These are phyloP conservation scores for Zalophus californianus DNA, from an alignment of 2,797 vertebrate species.

Conservation along the genomic window DNA sequence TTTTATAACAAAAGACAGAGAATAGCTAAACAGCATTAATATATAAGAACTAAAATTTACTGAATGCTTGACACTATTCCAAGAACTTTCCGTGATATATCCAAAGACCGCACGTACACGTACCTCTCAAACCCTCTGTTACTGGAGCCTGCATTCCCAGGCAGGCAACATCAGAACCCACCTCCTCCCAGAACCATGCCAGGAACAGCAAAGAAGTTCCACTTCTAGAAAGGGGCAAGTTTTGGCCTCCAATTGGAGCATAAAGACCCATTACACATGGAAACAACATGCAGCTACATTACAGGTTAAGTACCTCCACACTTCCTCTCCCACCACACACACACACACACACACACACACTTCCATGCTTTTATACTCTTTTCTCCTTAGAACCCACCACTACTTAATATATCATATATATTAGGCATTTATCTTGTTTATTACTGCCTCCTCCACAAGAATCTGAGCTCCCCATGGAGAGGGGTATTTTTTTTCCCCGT, in stretches of 20 bases:
- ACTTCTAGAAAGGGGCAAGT: background rate
- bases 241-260: background rate
- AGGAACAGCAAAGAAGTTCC: background rate
- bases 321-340: background rate
- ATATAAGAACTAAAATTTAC: background rate
- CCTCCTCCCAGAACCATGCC: background rate
- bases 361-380: background rate
- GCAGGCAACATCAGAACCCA: background rate
- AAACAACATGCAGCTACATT: background rate
- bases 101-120: background rate
- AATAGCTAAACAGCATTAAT: background rate
- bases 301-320: background rate
- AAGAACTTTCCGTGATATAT: background rate
- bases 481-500: background rate
- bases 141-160: background rate
- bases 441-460: background rate
- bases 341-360: background rate
- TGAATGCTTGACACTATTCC: background rate
- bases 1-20: constrained; percentile 27
- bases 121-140: background rate
- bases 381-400: background rate
- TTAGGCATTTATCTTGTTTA: background rate
- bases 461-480: background rate
- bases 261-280: background rate
- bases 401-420: background rate